These are phyloP conservation scores for Paramormyrops kingsleyae DNA, from an alignment of 2,113 vertebrate species.

Conservation along the genomic window DNA sequence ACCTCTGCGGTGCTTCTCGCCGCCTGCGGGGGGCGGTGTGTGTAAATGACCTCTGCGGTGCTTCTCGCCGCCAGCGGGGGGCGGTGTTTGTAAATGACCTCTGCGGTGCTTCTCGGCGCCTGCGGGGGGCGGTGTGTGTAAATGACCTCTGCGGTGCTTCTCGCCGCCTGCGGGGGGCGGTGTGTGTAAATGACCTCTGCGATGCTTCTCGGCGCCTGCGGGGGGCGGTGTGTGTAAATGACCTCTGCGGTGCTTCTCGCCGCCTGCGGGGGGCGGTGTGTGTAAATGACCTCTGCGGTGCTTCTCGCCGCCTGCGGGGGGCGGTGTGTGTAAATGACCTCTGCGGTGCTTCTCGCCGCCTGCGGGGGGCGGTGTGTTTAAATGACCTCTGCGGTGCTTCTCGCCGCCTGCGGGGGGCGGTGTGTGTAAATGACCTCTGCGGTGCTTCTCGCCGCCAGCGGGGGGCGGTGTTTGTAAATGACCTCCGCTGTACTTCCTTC, in stretches of 20 bases:
- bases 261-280: background rate
- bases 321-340: slow-evolving; percentile 2
- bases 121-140: background rate
- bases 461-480: background rate
- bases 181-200: background rate
- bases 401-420: no score
- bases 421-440: background rate
- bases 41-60: background rate
- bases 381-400: no score
- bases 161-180: background rate
- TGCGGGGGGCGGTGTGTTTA: no score
- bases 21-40: background rate
- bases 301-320: background rate
- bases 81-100: background rate
- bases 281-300: background rate
- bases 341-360: background rate
- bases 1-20: background rate
- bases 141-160: background rate
- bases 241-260: background rate
- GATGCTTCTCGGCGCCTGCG: background rate
- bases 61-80: background rate
- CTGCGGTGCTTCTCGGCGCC: background rate
- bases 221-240: background rate
- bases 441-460: no score
- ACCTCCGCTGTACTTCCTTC: background rate